These are phyloP conservation scores for Upupa epops DNA, from an alignment of 2,113 vertebrate species.

Conservation along the genomic window DNA sequence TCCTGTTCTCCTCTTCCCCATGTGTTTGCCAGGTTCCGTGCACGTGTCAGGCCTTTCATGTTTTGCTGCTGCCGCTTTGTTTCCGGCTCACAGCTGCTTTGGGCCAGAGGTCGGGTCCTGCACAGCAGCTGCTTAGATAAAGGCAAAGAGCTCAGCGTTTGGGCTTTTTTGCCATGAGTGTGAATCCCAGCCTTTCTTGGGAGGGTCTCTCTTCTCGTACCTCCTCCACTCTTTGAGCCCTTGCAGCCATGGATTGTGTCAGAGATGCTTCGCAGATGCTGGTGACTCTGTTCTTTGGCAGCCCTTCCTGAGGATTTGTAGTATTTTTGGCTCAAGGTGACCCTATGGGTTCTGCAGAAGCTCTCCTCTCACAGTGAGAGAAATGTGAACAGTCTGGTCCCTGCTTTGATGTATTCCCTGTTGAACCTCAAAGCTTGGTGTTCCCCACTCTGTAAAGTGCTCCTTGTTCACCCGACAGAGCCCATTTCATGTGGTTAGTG, in stretches of 20 bases:
- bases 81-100: background rate
- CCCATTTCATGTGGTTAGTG: background rate
- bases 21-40: background rate
- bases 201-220: background rate
- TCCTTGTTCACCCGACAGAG: background rate
- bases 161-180: accelerated
- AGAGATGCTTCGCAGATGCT: constrained; percentile 19
- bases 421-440: background rate
- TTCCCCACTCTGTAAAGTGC: background rate
- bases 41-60: background rate
- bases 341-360: background rate
- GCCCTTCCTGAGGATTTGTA: background rate
- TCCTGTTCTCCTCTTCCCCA: background rate
- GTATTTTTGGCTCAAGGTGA: background rate
- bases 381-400: background rate
- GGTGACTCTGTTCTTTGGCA: accelerated
- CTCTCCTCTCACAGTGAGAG: background rate
- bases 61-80: background rate
- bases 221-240: background rate
- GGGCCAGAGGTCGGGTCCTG: background rate
- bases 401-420: background rate
- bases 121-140: background rate
- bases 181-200: background rate
- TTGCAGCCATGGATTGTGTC: background rate
- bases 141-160: background rate